Base-by-base conservation (phyloP, 2,797 vertebrate species). In the Tragelaphus oryx region DNA sequence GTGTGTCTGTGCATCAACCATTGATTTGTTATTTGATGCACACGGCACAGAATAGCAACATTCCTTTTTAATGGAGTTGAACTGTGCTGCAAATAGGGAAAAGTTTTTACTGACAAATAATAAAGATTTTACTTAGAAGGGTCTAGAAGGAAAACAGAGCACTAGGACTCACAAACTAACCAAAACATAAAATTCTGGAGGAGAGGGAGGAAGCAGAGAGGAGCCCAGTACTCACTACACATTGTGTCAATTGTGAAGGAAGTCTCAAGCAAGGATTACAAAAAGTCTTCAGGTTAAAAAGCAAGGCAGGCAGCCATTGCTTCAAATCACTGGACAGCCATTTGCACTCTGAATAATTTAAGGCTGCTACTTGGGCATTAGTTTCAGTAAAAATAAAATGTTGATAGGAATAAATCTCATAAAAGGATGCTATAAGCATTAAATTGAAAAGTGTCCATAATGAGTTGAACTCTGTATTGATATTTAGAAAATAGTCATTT, bases 11-110 rank as follows among this genome's bases (percentile, higher is more conserved):
- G 17, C 84, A 96, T 95, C 93, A 94, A 96, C 83, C 65, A 96
- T 95, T 93, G 46, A 94, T 97, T 96, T 95, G 87, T 95, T 95
- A 60, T 96, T 96, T 95, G 87, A 95, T 83, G 44, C 84, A 93
- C 96, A 93, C 78, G 78, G 18, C 4, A 33, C 41, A 96, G 89
- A 97, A 92, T 84, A 96, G 93, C 17, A 12, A 94, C 87, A 54
- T 44, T 96, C 50, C 62, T 84, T 91, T 97, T 96, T 93, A 89
- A 95, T 95, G 46, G 12, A 57, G 65, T 60, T 96, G 37, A 30
- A 48, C 71, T 71, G 60, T 13, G 54, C 71, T n/a, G 57, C 6
- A 0, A 1, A 94, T 95, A 95, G 24, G 6, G 68, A 91, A 86
- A 18, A 48, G 84, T 85, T 95, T 93, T 95, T 84, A 87, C 18